These are phyloP conservation scores for Varanus komodoensis DNA, from an alignment of 2,113 vertebrate genomes.

Conservation along the genomic window DNA sequence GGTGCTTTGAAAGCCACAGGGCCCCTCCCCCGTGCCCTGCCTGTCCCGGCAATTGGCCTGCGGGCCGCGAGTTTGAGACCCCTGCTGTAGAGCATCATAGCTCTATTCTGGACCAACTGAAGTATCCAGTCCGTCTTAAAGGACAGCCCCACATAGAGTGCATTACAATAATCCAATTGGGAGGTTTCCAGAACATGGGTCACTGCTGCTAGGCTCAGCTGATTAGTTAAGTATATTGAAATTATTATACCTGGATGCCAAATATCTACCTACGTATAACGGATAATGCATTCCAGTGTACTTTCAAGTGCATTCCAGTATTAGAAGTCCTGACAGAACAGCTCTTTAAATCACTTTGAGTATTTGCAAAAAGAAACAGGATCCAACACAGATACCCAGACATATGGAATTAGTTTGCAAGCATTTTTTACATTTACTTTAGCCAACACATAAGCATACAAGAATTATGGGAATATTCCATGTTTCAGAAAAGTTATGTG, in stretches of 20 bases:
- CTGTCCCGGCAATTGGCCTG: no score
- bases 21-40: no score
- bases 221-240: conserved; percentile 47
- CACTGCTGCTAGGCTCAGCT: no score
- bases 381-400: conserved; percentile 9
- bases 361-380: conserved; percentile 21
- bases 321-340: conserved; percentile 2
- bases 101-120: no score
- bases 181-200: no score
- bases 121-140: no score
- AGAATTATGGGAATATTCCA: conserved; percentile 20
- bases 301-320: conserved; percentile 19
- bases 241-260: conserved; percentile 19
- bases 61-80: no score
- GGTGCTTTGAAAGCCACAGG: no score
- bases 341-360: conserved; percentile 24
- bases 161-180: no score
- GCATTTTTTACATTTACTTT: conserved; percentile 39
- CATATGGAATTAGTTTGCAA: conserved; percentile 10
- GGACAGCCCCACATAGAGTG: no score
- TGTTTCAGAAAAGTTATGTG: conserved; percentile 29
- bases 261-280: conserved; percentile 19
- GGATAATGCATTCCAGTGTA: conserved; percentile 29
- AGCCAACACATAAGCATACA: conserved; percentile 20
- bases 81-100: no score